Percentiles rank a stretch among this genome's conserved stretches.
phyloP scores from a whole-genome alignment of 2,888 invertebrate species.

The Cerceris ruficornis region DNA sequence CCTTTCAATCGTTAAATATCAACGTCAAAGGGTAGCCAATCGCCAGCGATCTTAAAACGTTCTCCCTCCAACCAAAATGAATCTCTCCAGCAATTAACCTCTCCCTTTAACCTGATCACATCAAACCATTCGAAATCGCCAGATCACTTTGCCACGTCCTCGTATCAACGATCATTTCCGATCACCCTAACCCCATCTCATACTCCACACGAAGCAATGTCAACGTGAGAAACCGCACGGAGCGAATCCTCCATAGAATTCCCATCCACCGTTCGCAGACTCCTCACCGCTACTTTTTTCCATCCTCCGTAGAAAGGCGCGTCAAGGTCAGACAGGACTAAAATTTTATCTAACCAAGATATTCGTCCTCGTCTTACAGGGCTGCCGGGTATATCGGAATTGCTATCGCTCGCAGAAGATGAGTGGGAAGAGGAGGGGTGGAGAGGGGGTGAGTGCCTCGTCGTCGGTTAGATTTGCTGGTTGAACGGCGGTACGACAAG shows the following conservation, averaged over 20 bases:
- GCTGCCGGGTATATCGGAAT: constrained; percentile 71
- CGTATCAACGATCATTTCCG: too few relatives aligned
- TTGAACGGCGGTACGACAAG: constrained; percentile 79
- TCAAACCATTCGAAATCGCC: too few relatives aligned
- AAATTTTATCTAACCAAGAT: constrained; percentile 55
- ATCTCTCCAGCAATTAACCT: too few relatives aligned
- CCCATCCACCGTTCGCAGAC: constrained; percentile 2
- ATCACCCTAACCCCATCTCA: too few relatives aligned
- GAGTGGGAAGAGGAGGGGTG: constrained; percentile 34
- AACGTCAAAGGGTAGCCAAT: too few relatives aligned
- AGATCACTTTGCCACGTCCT: too few relatives aligned
- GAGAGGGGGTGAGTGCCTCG: constrained; percentile 32
- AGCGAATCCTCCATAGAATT: not conserved
- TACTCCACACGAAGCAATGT: too few relatives aligned
- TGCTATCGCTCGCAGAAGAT: constrained; percentile 73
- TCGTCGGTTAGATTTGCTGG: constrained; percentile 73
- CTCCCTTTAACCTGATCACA: too few relatives aligned
- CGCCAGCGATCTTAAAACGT: too few relatives aligned
- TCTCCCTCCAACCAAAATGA: too few relatives aligned
- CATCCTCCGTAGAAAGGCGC: constrained; percentile 3
- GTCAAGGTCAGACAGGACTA: constrained; percentile 25
- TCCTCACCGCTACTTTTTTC: not conserved
- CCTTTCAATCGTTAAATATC: too few relatives aligned
- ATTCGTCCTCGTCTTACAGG: constrained; percentile 63
- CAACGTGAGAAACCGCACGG: not conserved